Evolutionary conservation across 2,888 invertebrate genomes (phyloP).

Genomic region (Lissocephala sabroskyi): DNA sequence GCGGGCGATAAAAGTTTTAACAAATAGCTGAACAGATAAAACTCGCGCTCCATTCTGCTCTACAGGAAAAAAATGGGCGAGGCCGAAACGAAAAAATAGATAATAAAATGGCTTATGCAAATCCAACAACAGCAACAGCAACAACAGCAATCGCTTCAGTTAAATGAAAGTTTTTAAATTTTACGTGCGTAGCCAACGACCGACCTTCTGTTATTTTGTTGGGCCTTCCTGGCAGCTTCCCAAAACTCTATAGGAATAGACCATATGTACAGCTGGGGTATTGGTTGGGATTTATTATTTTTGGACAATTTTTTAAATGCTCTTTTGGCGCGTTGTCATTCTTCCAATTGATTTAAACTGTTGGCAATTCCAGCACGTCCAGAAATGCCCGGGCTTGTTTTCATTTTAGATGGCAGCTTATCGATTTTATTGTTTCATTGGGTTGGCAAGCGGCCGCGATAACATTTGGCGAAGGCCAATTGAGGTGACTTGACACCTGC

Average conservation of each 20-base stretch:
- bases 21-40: constrained; percentile 58
- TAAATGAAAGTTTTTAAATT: background rate
- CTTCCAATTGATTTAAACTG: constrained; percentile 51
- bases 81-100: constrained; percentile 24
- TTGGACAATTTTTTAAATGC: constrained; percentile 42
- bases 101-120: constrained; percentile 57
- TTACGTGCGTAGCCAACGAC: too few relatives aligned
- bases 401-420: too few relatives aligned
- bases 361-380: constrained; percentile 38
- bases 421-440: too few relatives aligned
- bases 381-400: too few relatives aligned
- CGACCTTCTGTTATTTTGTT: too few relatives aligned
- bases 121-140: constrained; percentile 32
- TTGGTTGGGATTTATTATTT: constrained; percentile 59
- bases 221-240: too few relatives aligned
- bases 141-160: constrained; percentile 4
- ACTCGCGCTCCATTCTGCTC: constrained; percentile 14
- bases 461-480: too few relatives aligned
- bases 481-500: too few relatives aligned
- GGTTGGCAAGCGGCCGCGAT: too few relatives aligned
- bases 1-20: constrained; percentile 58
- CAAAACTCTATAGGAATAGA: too few relatives aligned
- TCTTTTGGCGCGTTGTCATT: constrained; percentile 26
- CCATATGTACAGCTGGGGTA: too few relatives aligned
- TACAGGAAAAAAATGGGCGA: constrained; percentile 4